Conservation (phyloP, 2,888 invertebrate genomes). For the Rhorus exstirpatorius region DNA sequence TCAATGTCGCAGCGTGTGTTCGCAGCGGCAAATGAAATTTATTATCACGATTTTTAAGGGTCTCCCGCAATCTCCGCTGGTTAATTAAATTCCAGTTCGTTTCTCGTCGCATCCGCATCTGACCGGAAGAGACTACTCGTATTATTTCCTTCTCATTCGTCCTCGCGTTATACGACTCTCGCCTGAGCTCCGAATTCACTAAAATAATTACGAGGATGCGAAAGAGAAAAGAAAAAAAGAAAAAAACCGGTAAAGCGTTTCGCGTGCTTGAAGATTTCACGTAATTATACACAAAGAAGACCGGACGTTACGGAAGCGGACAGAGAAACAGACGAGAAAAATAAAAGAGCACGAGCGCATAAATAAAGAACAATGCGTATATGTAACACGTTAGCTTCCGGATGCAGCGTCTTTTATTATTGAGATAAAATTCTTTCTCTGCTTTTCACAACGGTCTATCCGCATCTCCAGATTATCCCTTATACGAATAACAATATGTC, state of each 20-base stretch:
- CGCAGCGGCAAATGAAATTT: constrained; percentile 24
- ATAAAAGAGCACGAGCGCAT: constrained; percentile 58
- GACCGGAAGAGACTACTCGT: constrained; percentile 36
- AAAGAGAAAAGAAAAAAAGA: constrained; percentile 4
- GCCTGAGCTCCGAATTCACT: constrained; percentile 28
- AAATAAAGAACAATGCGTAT: constrained; percentile 30
- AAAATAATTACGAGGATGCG: constrained; percentile 62
- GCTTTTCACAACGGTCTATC: constrained; percentile 14
- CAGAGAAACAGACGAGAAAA: constrained; percentile 1
- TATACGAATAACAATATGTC: no score
- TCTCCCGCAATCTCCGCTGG: constrained; percentile 33
- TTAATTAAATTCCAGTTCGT: constrained; percentile 55
- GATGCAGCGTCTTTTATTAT: constrained; percentile 40
- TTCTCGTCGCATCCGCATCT: constrained; percentile 39
- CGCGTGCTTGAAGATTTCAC: constrained; percentile 62
- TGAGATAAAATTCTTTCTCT: constrained; percentile 40
- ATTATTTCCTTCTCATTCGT: constrained; percentile 33
- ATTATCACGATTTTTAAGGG: constrained; percentile 45
- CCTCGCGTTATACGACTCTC: constrained; percentile 16
- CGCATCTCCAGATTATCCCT: background rate
- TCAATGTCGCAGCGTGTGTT: background rate
- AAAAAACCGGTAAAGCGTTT: constrained; percentile 40
- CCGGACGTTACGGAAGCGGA: constrained; percentile 51
- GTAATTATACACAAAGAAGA: constrained; percentile 60
- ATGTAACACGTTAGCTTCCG: constrained; percentile 45